These are phyloP conservation scores for Melanostoma scalare DNA, from an alignment of 2,888 invertebrate species.

Conservation along the genomic window DNA sequence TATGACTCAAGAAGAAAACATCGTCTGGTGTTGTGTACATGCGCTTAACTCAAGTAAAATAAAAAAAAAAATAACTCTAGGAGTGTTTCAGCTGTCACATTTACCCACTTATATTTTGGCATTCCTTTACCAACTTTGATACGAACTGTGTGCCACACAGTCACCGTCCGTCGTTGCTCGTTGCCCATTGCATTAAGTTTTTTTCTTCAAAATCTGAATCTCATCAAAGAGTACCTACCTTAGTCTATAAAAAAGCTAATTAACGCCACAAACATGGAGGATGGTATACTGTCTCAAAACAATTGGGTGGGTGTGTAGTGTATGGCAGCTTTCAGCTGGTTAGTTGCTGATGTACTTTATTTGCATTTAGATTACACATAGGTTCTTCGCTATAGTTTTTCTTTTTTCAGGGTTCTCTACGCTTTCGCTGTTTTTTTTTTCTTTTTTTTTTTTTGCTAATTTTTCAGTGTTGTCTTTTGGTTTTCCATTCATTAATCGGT, in stretches of 20 bases:
- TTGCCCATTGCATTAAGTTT: constrained; percentile 4
- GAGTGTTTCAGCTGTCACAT: constrained; percentile 39
- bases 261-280: constrained; percentile 18
- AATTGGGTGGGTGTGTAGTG: constrained; percentile 20
- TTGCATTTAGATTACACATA: constrained; percentile 30
- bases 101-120: constrained; percentile 14
- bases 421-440: background rate
- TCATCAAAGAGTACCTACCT: background rate
- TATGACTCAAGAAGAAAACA: constrained; percentile 35
- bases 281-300: background rate
- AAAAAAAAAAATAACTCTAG: constrained; percentile 5
- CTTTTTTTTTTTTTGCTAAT: background rate
- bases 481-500: constrained; percentile 26
- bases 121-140: constrained; percentile 16
- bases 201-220: constrained; percentile 22
- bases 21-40: constrained; percentile 55
- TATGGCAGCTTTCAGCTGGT: background rate
- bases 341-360: constrained; percentile 23
- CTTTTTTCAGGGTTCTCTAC: constrained; percentile 12
- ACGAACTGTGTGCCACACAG: background rate
- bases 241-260: constrained; percentile 24
- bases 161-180: background rate
- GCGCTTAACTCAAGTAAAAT: constrained; percentile 45
- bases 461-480: constrained; percentile 19
- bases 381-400: constrained; percentile 8